These are phyloP conservation scores for Papilio polyxenes DNA, from an alignment of 1,140 invertebrate genomes.

Conservation along the genomic window DNA sequence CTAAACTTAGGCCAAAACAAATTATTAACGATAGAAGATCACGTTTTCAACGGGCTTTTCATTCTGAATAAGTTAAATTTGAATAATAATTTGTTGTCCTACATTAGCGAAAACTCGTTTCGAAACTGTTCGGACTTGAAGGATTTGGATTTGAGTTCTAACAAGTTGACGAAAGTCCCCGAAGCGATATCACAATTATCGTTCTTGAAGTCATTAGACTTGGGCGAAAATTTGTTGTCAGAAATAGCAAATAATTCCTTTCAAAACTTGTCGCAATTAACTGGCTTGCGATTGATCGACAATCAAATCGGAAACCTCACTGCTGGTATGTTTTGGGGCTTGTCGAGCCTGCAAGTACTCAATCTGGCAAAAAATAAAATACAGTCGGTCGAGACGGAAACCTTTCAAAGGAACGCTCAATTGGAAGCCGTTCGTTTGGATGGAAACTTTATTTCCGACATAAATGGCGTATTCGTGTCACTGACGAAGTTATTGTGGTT, in stretches of 20 bases:
- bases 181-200: constrained; percentile 87
- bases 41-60: constrained; percentile 90
- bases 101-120: constrained; percentile 89
- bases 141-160: constrained; percentile 91
- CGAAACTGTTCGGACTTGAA: constrained; percentile 89
- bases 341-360: constrained; percentile 88
- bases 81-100: constrained; percentile 88
- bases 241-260: constrained; percentile 87
- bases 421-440: constrained; percentile 91
- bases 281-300: constrained; percentile 89
- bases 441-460: constrained; percentile 88
- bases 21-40: constrained; percentile 86
- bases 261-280: constrained; percentile 87
- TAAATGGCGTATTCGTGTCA: constrained; percentile 88
- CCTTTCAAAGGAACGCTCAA: constrained; percentile 87
- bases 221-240: constrained; percentile 90
- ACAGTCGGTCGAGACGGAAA: constrained; percentile 86
- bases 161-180: constrained; percentile 88
- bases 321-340: constrained; percentile 85
- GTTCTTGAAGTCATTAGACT: constrained; percentile 88
- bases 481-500: constrained; percentile 89
- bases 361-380: constrained; percentile 92
- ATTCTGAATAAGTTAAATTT: constrained; percentile 89
- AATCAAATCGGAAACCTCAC: constrained; percentile 90
- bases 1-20: constrained; percentile 89